These are phyloP conservation scores for Propsilocerus akamusi DNA, from an alignment of 1,140 invertebrate species.

Conservation along the genomic window DNA sequence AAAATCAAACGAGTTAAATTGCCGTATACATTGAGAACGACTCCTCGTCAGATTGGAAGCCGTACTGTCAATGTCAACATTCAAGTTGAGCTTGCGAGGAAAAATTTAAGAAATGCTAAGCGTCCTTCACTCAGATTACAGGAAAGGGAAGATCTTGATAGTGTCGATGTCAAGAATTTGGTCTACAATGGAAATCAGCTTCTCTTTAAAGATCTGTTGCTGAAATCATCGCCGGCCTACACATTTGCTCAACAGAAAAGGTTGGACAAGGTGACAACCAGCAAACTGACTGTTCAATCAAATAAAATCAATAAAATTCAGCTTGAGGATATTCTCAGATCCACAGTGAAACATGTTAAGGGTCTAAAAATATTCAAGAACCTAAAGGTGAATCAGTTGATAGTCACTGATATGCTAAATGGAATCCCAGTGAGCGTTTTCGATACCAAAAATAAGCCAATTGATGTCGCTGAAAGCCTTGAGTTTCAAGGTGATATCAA, in stretches of 20 bases:
- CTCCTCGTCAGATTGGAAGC: not conserved
- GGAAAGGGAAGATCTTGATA: not conserved
- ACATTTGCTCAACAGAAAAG: not conserved
- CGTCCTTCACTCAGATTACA: not conserved
- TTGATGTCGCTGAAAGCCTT: not conserved
- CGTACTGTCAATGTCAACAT: not conserved
- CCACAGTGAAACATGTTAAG: not conserved
- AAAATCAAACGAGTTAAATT: not conserved
- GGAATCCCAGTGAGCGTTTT: not conserved
- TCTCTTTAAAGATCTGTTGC: not conserved
- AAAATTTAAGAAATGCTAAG: not conserved
- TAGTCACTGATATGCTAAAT: not conserved
- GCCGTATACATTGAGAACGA: not conserved
- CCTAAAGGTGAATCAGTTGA: not conserved
- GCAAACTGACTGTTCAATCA: not conserved
- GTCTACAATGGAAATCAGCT: not conserved
- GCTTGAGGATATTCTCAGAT: not conserved
- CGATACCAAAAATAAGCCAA: not conserved
- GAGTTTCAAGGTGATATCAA: not conserved
- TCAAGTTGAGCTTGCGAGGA: not conserved
- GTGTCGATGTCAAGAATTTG: not conserved
- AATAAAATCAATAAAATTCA: not conserved
- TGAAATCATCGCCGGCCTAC: not conserved
- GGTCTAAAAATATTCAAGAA: not conserved
- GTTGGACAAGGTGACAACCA: not conserved